A percentile compares a stretch with the other conserved stretches of the same genome.
Conservation (phyloP, 2,888 invertebrate species). For the Gasteruption jaculator region DNA sequence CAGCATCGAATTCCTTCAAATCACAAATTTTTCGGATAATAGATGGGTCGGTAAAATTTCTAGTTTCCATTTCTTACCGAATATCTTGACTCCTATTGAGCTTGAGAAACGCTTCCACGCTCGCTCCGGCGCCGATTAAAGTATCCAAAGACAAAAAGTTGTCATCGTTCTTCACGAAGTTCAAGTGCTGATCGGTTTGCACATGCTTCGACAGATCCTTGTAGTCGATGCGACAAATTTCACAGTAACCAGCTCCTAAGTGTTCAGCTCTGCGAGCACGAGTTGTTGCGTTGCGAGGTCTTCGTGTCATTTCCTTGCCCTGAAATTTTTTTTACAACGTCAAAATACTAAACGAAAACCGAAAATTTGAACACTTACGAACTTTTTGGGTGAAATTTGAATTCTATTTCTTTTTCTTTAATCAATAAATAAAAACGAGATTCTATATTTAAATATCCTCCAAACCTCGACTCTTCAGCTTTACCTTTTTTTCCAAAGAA, state of each 20-base stretch:
- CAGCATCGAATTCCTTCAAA: too few relatives aligned
- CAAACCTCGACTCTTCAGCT: too few relatives aligned
- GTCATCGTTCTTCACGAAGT: slow-evolving; percentile 68
- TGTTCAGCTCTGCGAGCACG: slow-evolving; percentile 48
- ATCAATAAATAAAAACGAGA: too few relatives aligned
- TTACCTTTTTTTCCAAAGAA: slow-evolving; percentile 33
- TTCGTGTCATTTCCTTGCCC: slow-evolving; percentile 52
- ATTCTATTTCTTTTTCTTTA: too few relatives aligned
- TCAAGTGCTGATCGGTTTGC: slow-evolving; percentile 69
- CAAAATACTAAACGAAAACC: neutral
- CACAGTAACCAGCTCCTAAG: slow-evolving; percentile 64
- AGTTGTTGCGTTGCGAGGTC: slow-evolving; percentile 46
- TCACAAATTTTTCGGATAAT: too few relatives aligned
- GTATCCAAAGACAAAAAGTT: slow-evolving; percentile 73
- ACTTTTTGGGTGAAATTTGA: too few relatives aligned
- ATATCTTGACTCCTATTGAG: slow-evolving; percentile 53
- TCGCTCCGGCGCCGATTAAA: slow-evolving; percentile 64
- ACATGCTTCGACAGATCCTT: slow-evolving; percentile 67
- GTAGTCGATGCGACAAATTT: slow-evolving; percentile 75
- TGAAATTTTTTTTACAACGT: slow-evolving; percentile 21
- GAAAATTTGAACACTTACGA: neutral
- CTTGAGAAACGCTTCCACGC: slow-evolving; percentile 66
- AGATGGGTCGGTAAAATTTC: neutral
- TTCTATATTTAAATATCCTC: too few relatives aligned
- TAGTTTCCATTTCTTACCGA: slow-evolving; percentile 30